These are phyloP conservation scores for Anastatus disparis DNA, from an alignment of 1,140 invertebrate species.

Conservation along the genomic window DNA sequence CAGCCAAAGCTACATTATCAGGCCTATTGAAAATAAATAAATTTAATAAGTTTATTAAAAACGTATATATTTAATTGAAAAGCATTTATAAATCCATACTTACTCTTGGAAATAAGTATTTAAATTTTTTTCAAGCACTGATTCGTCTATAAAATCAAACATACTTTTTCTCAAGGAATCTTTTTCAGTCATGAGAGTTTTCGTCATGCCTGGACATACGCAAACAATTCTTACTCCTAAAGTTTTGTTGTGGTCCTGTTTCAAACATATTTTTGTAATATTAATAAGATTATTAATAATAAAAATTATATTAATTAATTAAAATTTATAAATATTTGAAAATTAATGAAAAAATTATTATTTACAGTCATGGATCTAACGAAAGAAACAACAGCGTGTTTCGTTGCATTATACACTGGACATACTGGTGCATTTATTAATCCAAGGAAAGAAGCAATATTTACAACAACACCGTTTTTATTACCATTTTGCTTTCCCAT, in stretches of 20 bases:
- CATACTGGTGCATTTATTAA: constrained; percentile 36
- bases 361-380: constrained; percentile 43
- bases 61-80: too few relatives aligned
- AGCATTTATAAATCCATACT: too few relatives aligned
- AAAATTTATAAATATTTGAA: too few relatives aligned
- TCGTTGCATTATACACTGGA: constrained; percentile 74
- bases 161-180: not conserved
- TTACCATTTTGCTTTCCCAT: constrained; percentile 18
- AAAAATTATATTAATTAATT: too few relatives aligned
- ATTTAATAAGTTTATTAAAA: not conserved
- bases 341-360: too few relatives aligned
- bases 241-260: not conserved
- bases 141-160: not conserved
- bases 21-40: constrained; percentile 6
- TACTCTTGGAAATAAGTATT: not conserved
- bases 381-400: constrained; percentile 70
- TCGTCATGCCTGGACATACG: constrained; percentile 66
- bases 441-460: constrained; percentile 63
- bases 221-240: constrained; percentile 58
- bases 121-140: not conserved
- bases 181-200: not conserved
- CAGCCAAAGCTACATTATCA: constrained; percentile 33
- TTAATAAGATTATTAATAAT: too few relatives aligned
- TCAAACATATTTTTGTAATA: too few relatives aligned
- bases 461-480: constrained; percentile 62